Conservation (phyloP, 2,888 invertebrate species). For the Lapara coniferarum region DNA sequence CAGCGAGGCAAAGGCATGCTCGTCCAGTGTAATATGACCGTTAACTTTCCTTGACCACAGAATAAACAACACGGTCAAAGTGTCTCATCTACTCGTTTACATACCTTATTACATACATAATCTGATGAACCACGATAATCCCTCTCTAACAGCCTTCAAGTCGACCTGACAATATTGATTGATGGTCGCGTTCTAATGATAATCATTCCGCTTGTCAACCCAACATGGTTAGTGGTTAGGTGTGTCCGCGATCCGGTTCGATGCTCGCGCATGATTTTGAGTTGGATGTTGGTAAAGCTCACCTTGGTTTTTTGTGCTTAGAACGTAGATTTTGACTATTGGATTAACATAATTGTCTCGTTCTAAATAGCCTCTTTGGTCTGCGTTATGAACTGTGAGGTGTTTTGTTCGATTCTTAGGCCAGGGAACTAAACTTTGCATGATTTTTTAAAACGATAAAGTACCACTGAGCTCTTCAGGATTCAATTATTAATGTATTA, state of each 20-base stretch:
- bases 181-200: constrained; percentile 10
- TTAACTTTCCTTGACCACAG: too few relatives aligned
- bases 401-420: too few relatives aligned
- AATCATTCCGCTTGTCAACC: constrained; percentile 23
- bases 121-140: background rate
- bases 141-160: background rate
- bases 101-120: background rate
- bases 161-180: constrained; percentile 22
- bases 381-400: too few relatives aligned
- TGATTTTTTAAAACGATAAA: too few relatives aligned
- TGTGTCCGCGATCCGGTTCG: constrained; percentile 11
- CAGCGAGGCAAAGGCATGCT: too few relatives aligned
- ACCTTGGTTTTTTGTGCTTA: background rate
- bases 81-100: background rate
- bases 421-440: background rate
- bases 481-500: too few relatives aligned
- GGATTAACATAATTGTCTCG: background rate
- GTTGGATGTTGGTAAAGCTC: background rate
- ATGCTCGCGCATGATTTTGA: constrained; percentile 5
- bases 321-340: background rate
- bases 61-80: too few relatives aligned
- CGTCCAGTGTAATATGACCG: too few relatives aligned
- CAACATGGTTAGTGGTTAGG: constrained; percentile 4
- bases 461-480: too few relatives aligned
- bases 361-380: background rate